Evolutionary conservation across 2,797 vertebrate species (phyloP).

Genomic region (Lacerta viridis): DNA sequence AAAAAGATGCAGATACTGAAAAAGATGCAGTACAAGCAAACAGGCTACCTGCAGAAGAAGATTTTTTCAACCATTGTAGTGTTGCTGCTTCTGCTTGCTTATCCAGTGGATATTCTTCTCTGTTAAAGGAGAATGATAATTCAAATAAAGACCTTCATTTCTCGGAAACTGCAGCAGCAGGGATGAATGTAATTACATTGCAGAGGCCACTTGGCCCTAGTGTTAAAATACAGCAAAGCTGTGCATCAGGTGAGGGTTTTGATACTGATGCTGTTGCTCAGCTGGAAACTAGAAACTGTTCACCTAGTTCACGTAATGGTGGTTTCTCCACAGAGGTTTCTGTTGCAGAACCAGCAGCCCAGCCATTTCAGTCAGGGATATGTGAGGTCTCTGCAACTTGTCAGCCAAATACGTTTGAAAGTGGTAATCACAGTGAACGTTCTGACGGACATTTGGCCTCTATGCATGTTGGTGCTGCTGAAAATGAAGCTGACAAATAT

Average conservation of each 20-base stretch:
- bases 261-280: constrained; percentile 70
- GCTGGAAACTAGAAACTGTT: constrained; percentile 66
- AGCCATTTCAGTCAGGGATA: constrained; percentile 65
- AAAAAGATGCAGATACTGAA: constrained; percentile 78
- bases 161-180: constrained; percentile 68
- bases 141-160: constrained; percentile 66
- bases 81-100: constrained; percentile 72
- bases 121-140: constrained; percentile 75
- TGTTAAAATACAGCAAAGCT: constrained; percentile 72
- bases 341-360: constrained; percentile 65
- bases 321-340: constrained; percentile 49
- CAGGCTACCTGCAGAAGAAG: constrained; percentile 69
- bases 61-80: constrained; percentile 69
- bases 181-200: constrained; percentile 73
- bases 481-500: constrained; percentile 64
- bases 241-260: constrained; percentile 64
- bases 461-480: constrained; percentile 64
- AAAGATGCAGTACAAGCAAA: constrained; percentile 72
- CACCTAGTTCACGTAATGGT: constrained; percentile 65
- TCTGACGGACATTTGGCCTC: constrained; percentile 69
- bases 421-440: constrained; percentile 65
- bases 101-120: constrained; percentile 64
- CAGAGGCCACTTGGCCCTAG: constrained; percentile 70
- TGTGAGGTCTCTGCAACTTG: constrained; percentile 67
- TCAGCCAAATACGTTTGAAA: constrained; percentile 62